Evolutionary conservation across 1,140 invertebrate species (phyloP).

Genomic region (Musca domestica): DNA sequence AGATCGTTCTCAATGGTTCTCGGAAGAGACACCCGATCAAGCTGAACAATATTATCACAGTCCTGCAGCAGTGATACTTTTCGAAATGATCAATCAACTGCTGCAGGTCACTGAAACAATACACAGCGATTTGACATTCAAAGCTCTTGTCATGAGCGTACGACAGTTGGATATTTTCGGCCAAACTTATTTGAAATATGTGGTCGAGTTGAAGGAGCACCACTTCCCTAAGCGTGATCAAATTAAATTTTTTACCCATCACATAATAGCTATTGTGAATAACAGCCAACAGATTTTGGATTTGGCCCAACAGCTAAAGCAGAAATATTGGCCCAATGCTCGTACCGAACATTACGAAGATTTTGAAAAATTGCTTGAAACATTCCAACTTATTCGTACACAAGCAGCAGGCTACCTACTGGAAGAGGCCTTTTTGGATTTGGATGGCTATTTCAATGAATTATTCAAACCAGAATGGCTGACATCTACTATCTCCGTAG

Average conservation of each 20-base stretch:
- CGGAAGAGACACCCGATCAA: conserved; percentile 71
- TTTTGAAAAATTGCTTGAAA: conserved; percentile 67
- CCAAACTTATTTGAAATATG: conserved; percentile 78
- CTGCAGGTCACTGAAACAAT: conserved; percentile 75
- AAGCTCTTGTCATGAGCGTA: conserved; percentile 82
- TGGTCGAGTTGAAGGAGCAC: conserved; percentile 77
- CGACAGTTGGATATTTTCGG: conserved; percentile 83
- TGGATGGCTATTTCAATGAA: conserved; percentile 85
- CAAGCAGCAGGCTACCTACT: conserved; percentile 80
- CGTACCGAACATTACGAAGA: conserved; percentile 61
- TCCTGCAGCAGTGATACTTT: conserved; percentile 91
- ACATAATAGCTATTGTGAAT: conserved; percentile 91
- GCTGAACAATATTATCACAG: conserved; percentile 86
- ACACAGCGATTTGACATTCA: conserved; percentile 78
- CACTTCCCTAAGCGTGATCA: conserved; percentile 68
- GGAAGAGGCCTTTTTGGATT: conserved; percentile 88
- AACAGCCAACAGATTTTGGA: conserved; percentile 88
- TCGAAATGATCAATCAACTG: conserved; percentile 98
- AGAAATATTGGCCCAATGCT: conserved; percentile 70
- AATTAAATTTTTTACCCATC: conserved; percentile 69
- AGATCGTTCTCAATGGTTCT: conserved; percentile 86
- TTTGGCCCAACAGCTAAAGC: conserved; percentile 79
- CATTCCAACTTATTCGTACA: conserved; percentile 67
- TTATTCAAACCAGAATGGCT: conserved; percentile 83
- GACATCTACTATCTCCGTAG: conserved; percentile 71